Evolutionary conservation across 2,797 vertebrate genomes (phyloP), one percentile per base, ranked within the genome.

Genomic region (Synaphobranchus kaupii): DNA sequence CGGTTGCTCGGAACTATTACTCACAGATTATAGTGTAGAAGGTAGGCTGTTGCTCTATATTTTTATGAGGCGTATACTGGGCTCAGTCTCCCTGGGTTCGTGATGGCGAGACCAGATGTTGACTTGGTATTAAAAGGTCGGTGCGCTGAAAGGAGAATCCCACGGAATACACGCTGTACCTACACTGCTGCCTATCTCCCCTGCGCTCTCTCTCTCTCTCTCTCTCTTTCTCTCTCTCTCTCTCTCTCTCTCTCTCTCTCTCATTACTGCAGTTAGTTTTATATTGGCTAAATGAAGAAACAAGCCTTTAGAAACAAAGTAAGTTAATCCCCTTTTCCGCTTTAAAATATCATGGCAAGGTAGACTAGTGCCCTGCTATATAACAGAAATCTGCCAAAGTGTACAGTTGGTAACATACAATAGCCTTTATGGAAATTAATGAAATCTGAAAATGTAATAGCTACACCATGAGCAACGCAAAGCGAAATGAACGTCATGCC

Each of bases 71-170:
- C 44, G 8, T 2, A 50, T 22, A 22, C 17, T 48, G 76, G 73
- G 8, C 76, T 9, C 44, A 63, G 66, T 63, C 28, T 12, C 52
- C 68, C 63, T 47, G 54, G 20, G 50, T 84, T 81, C 81, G 47
- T 84, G 22, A 84, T 56, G 28, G 80, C 39, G 1, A 71, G 87
- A 78, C 44, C 90, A 89, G 86, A 85, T 89, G 88, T 89, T 86
- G 48, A 7, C 34, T 39, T n/a, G 82, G 82, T 78, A 85, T 89
- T 86, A 87, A 83, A 66, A 88, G 85, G 81, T 88, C 85, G 84
- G 22, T 13, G 52, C 78, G 58, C 52, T 84, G 47, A 28, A 80
- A 84, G 50, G 85, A 28, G 84, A 84, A 85, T 71, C 15, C 44
- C 28, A 5, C 28, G 9, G 60, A 58, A 80, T 9, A 52, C 71